A percentile compares a stretch with the other conserved stretches of the same genome.
Evolutionary conservation across 2,888 invertebrate species (phyloP).

Genomic region (Trachelus tabidus): DNA sequence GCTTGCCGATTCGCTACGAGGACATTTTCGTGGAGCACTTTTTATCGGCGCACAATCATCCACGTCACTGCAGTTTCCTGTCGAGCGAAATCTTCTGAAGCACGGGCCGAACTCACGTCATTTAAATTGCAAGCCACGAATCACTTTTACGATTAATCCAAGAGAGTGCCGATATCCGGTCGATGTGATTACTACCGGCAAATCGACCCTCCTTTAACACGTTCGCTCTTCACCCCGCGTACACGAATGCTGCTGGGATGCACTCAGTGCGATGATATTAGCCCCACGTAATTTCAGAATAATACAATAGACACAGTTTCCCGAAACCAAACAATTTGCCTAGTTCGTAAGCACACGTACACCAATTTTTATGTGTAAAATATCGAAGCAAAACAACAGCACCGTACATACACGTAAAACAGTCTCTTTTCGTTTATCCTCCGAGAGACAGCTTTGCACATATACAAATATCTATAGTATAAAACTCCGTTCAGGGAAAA

Average conservation of each 20-base stretch:
- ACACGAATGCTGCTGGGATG: not conserved
- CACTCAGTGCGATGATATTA: not conserved
- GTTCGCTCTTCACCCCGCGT: not conserved
- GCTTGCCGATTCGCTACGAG: conserved; percentile 52
- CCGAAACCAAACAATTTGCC: not conserved
- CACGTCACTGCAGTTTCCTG: not conserved
- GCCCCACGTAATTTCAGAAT: not conserved
- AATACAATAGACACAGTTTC: not conserved
- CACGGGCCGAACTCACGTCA: not conserved
- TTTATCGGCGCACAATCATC: not conserved
- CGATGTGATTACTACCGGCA: too few relatives aligned
- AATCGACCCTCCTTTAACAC: not conserved
- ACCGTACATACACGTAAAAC: not conserved
- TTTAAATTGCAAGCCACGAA: not conserved
- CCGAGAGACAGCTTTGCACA: not conserved
- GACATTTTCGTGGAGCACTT: conserved; percentile 39
- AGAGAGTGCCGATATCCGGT: not conserved
- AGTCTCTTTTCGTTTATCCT: not conserved
- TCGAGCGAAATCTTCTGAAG: not conserved
- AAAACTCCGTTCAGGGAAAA: not conserved
- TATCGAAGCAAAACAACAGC: not conserved
- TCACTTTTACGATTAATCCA: not conserved
- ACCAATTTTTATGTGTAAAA: not conserved
- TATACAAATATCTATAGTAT: not conserved
- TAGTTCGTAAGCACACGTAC: not conserved